Evolutionary conservation across 2,888 invertebrate genomes (phyloP).

Genomic region (Hypsopygia costalis): DNA sequence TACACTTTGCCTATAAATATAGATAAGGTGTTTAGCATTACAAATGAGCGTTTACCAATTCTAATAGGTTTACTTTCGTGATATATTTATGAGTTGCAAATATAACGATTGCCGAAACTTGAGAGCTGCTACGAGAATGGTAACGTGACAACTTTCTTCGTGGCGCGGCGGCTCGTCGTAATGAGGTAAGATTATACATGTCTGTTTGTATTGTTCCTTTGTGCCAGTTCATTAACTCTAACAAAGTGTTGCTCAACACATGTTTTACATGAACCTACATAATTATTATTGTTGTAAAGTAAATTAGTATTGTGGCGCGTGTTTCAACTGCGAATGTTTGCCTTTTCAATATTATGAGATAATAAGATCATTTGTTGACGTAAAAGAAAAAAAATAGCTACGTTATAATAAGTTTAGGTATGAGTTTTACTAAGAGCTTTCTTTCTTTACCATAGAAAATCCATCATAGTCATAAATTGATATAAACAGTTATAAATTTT

Average conservation of each 20-base stretch:
- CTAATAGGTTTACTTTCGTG: background rate
- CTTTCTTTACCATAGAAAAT: too few relatives aligned
- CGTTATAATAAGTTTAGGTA: too few relatives aligned
- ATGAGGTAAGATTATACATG: constrained; percentile 44
- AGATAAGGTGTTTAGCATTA: background rate
- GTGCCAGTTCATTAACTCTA: constrained; percentile 40
- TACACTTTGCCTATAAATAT: background rate
- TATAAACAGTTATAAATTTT: too few relatives aligned
- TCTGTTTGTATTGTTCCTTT: constrained; percentile 41
- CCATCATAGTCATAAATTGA: too few relatives aligned
- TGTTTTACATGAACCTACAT: constrained; percentile 17
- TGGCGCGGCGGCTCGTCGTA: constrained; percentile 22
- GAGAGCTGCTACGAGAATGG: constrained; percentile 33
- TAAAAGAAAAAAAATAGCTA: too few relatives aligned
- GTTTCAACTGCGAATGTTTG: too few relatives aligned
- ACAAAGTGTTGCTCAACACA: constrained; percentile 26
- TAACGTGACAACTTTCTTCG: constrained; percentile 29
- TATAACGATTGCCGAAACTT: too few relatives aligned
- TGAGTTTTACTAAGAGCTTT: too few relatives aligned
- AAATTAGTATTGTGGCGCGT: constrained; percentile 7
- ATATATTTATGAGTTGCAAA: background rate
- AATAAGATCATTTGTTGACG: too few relatives aligned
- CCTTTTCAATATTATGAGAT: too few relatives aligned
- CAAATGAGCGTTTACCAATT: background rate
- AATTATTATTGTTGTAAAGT: constrained; percentile 11